These are phyloP conservation scores for Thomomys bottae DNA, from an alignment of 2,113 vertebrate species.

Conservation along the genomic window DNA sequence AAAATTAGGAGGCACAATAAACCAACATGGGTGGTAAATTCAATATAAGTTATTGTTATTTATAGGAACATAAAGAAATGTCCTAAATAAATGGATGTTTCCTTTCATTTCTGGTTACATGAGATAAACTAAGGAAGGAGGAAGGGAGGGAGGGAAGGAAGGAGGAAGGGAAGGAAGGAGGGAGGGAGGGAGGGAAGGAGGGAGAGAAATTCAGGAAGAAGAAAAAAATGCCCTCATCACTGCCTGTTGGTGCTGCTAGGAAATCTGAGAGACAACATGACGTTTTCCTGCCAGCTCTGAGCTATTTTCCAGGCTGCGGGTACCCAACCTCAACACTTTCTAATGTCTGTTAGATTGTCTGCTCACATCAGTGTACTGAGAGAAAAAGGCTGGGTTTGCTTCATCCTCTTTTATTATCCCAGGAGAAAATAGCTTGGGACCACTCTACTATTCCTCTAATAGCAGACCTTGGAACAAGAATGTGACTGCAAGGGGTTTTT, in stretches of 20 bases:
- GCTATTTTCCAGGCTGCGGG: neutral
- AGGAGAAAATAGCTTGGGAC: neutral
- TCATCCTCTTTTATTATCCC: neutral
- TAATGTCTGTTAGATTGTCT: neutral
- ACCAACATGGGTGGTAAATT: conserved; percentile 27
- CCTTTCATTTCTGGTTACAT: conserved; percentile 19
- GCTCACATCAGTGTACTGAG: accelerated
- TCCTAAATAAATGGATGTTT: conserved; percentile 18
- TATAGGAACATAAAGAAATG: neutral
- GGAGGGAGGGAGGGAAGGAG: neutral
- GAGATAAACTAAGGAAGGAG: neutral
- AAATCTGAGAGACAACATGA: neutral
- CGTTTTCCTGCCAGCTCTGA: neutral
- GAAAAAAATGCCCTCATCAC: neutral
- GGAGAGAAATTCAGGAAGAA: neutral
- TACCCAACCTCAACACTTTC: neutral
- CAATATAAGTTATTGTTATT: conserved; percentile 33
- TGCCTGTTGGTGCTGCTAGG: neutral
- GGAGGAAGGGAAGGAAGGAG: neutral
- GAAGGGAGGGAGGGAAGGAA: neutral
- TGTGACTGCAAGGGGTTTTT: neutral
- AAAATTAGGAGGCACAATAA: conserved; percentile 38
- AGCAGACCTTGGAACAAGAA: neutral
- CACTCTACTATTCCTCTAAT: neutral
- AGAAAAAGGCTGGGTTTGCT: neutral